Percentiles rank a stretch among this genome's conserved stretches.
phyloP scores from a whole-genome alignment of 2,113 vertebrate genomes.

The Gobiocypris rarus region DNA sequence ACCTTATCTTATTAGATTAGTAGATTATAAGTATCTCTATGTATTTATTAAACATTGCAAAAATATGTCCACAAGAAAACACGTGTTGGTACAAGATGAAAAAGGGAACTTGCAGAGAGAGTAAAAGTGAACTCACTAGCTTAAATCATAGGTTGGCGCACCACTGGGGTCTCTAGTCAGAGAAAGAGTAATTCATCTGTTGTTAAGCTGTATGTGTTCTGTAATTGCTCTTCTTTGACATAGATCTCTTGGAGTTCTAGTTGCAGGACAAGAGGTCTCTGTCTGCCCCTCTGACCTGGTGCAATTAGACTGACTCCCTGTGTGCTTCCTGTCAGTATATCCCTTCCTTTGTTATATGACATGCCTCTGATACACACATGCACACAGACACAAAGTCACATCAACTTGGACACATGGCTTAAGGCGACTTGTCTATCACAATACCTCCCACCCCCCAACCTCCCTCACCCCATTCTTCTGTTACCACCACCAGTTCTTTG shows the following conservation, averaged over 20 bases:
- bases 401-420: constrained; percentile 47
- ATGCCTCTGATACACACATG: constrained; percentile 68
- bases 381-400: constrained; percentile 55
- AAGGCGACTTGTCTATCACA: constrained; percentile 50
- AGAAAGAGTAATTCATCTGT: constrained; percentile 32
- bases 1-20: neutral
- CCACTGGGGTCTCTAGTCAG: neutral
- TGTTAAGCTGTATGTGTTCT: constrained; percentile 42
- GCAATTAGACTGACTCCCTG: constrained; percentile 71
- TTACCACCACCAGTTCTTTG: constrained; percentile 21
- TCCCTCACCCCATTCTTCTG: constrained; percentile 7
- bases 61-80: neutral
- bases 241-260: constrained; percentile 66
- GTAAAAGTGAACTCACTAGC: neutral
- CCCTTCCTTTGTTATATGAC: constrained; percentile 74
- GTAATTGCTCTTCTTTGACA: constrained; percentile 73
- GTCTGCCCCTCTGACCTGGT: constrained; percentile 60
- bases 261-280: constrained; percentile 54
- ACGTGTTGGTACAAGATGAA: neutral
- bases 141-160: neutral
- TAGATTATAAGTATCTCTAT: neutral
- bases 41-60: neutral
- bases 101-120: neutral
- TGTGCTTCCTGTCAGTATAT: constrained; percentile 76
- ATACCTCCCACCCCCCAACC: constrained; percentile 15